Percentiles rank a stretch among this genome's conserved stretches.
These are phyloP conservation scores for Sceloporus undulatus DNA, from an alignment of 2,113 vertebrate species.

Conservation along the genomic window DNA sequence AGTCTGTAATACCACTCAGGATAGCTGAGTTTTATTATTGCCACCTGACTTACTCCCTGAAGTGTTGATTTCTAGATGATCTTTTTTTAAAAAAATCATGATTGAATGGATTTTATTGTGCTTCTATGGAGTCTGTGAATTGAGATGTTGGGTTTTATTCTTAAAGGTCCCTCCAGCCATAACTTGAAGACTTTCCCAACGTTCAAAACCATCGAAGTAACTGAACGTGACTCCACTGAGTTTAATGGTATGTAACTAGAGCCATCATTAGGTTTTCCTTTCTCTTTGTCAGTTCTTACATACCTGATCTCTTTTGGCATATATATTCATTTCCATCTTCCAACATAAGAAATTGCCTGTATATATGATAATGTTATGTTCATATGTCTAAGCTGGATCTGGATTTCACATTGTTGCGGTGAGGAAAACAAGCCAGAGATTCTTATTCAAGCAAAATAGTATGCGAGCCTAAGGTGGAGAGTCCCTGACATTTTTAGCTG, in stretches of 20 bases:
- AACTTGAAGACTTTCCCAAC: slow-evolving; percentile 70
- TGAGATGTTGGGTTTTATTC: slow-evolving; percentile 5
- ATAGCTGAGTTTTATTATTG: neutral
- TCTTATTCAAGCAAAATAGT: no score
- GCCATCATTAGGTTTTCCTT: neutral
- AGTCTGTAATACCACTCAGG: neutral
- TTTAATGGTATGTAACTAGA: slow-evolving; percentile 75
- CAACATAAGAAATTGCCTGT: neutral
- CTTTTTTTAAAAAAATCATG: neutral
- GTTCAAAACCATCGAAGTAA: slow-evolving; percentile 79
- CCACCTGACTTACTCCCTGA: neutral
- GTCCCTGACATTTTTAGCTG: no score
- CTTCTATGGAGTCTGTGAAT: neutral
- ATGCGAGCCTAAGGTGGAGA: no score
- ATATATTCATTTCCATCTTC: no score
- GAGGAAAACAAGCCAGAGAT: no score
- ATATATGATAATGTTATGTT: neutral
- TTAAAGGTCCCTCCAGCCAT: slow-evolving; percentile 57
- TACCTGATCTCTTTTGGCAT: neutral
- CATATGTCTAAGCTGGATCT: no score
- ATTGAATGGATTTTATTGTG: neutral
- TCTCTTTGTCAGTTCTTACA: neutral
- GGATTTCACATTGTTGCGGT: no score
- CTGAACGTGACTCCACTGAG: slow-evolving; percentile 15
- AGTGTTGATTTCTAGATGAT: no score